phyloP scores from a whole-genome alignment of 2,113 vertebrate species.

The Cryptotis parvus region DNA sequence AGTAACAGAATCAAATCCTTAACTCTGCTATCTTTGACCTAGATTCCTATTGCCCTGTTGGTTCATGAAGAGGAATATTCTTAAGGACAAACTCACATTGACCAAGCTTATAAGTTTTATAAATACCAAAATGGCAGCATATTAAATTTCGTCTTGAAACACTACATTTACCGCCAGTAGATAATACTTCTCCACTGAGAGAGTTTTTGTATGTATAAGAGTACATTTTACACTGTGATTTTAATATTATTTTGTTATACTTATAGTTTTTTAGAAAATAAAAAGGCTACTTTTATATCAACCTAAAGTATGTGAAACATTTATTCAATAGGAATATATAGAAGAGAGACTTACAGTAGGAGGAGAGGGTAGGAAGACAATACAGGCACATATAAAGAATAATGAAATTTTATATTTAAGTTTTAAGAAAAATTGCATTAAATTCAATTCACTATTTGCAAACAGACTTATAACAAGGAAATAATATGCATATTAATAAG shows the following conservation, averaged over 20 bases:
- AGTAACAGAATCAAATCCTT: background rate
- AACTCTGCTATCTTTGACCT: background rate
- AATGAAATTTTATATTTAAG: background rate
- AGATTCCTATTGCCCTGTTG: background rate
- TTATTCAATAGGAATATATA: background rate
- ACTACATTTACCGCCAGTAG: background rate
- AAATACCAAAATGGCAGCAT: background rate
- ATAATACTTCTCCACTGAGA: background rate
- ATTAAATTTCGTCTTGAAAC: background rate
- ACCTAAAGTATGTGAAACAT: conserved; percentile 17
- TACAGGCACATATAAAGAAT: background rate
- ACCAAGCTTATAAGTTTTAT: background rate
- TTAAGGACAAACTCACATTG: background rate
- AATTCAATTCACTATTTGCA: background rate
- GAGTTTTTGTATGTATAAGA: background rate
- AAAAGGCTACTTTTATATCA: conserved; percentile 10
- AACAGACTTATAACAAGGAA: background rate
- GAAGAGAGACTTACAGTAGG: background rate
- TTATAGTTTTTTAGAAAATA: conserved; percentile 35
- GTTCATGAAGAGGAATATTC: background rate
- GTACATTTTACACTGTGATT: no score
- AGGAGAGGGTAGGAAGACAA: no score
- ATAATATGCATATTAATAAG: background rate
- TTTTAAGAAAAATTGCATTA: background rate
- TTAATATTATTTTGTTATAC: background rate